Conservation (phyloP, 2,888 invertebrate genomes). For the Sinhomidia bicolor region DNA sequence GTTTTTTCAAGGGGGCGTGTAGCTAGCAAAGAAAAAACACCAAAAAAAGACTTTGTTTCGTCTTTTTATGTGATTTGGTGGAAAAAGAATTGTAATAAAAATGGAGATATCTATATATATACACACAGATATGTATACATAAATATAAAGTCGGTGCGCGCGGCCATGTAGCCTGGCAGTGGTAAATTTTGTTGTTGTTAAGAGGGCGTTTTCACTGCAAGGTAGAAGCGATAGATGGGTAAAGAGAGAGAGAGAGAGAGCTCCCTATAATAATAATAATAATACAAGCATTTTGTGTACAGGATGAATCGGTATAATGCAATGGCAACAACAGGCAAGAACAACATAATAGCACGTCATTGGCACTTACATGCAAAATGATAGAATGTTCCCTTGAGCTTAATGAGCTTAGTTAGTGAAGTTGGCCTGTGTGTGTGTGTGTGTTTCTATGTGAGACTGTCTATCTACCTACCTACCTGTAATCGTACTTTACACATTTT, state of each 20-base stretch:
- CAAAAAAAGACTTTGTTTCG: conserved; percentile 45
- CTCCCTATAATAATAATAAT: too few relatives aligned
- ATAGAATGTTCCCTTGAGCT: conserved; percentile 69
- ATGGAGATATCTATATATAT: too few relatives aligned
- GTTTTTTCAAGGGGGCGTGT: conserved; percentile 19
- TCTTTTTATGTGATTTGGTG: conserved; percentile 2
- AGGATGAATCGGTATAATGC: conserved; percentile 9
- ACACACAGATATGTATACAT: too few relatives aligned
- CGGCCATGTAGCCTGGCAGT: conserved; percentile 15
- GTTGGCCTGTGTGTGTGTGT: not conserved
- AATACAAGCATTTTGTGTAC: not conserved
- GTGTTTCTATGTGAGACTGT: not conserved
- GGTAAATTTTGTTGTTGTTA: conserved; percentile 28
- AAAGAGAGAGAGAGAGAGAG: conserved; percentile 2
- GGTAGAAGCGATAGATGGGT: not conserved
- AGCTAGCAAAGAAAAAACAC: not conserved
- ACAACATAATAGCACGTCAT: conserved; percentile 41
- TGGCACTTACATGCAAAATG: conserved; percentile 52
- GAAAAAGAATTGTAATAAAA: too few relatives aligned
- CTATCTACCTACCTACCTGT: conserved; percentile 18
- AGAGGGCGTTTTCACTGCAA: conserved; percentile 61
- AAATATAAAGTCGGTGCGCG: conserved; percentile 22
- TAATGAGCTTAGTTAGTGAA: conserved; percentile 57
- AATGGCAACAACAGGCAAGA: conserved; percentile 6
- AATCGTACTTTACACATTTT: conserved; percentile 29